Evolutionary conservation across 2,797 vertebrate genomes (phyloP), one percentile per base, ranked within the genome.

Genomic region (Acanthornis magna): DNA sequence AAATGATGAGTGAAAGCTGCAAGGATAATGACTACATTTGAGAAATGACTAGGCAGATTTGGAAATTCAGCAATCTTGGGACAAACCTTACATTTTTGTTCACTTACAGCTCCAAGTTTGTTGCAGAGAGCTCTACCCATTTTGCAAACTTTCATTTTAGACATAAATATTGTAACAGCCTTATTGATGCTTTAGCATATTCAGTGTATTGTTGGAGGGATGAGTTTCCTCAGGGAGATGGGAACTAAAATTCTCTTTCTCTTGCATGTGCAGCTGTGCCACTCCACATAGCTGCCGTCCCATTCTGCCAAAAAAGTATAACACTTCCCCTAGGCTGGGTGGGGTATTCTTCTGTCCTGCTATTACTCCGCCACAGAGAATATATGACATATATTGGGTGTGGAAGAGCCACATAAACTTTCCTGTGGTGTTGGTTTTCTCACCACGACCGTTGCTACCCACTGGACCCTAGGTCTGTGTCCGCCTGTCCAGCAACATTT

Each of bases 81-180:
- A 61, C 63, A 88, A 81, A 76, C 19, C 4, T 21, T 67, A 40
- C 2, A 1, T 11, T 55, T 94, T 95, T 92, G 50, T 95, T 97
- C 67, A 77, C 42, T 87, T 78, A 43, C 51, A 57, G 62, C 16
- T 89, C 71, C 47, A 75, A 30, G 81, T 75, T 63, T 61, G 51
- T 8, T 66, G 23, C 36, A 15, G 65, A 58, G 79, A 95, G 26
- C 16, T 78, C 29, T 72, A 43, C 66, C 72, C 73, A 78, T 96
- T 96, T 96, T 96, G 68, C 34, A 74, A 84, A 75, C 40, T 43
- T 84, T 89, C 58, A 85, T 96, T 95, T 95, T 72, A 48, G 43
- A 63, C 32, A 68, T 76, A 82, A 94, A 71, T 91, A 87, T 66
- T 84, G 19, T 81, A 94, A 67, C 15, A 85, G 34, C 11, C 40